phyloP scores from a whole-genome alignment of 1,140 invertebrate genomes.

The Cherax quadricarinatus region DNA sequence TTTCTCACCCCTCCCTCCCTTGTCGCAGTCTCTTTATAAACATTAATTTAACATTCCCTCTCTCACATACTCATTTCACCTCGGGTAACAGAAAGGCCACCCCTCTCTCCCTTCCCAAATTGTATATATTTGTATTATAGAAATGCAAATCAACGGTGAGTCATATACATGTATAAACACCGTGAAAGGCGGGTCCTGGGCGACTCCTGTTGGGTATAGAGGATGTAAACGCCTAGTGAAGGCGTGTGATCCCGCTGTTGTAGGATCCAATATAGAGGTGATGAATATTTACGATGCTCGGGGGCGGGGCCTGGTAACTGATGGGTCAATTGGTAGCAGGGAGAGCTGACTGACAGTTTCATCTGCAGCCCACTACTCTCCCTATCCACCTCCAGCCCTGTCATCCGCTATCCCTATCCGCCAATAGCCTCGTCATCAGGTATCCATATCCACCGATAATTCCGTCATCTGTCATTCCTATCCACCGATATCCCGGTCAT shows the following conservation, averaged over 20 bases:
- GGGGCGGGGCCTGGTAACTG: neutral
- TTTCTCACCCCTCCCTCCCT: too few species aligned
- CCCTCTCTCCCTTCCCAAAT: too few species aligned
- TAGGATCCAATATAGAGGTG: conserved; percentile 3
- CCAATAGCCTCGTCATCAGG: neutral
- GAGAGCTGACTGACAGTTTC: neutral
- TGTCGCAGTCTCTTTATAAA: too few species aligned
- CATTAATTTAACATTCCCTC: too few species aligned
- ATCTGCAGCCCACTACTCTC: neutral
- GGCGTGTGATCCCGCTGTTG: neutral
- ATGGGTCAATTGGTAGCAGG: conserved; percentile 3
- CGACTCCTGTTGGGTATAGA: too few species aligned
- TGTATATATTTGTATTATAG: too few species aligned
- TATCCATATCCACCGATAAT: neutral
- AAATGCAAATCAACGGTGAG: too few species aligned
- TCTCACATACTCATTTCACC: too few species aligned
- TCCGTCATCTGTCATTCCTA: neutral
- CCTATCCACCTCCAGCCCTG: neutral
- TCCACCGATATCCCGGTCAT: neutral
- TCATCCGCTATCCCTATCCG: neutral
- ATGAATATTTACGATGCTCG: neutral
- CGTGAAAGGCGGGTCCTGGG: too few species aligned
- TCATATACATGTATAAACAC: too few species aligned
- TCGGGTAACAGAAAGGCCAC: too few species aligned
- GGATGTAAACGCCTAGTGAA: too few species aligned